Evolutionary conservation across 2,797 vertebrate species (phyloP).

Genomic region (Enteromius unitaeniatus): DNA sequence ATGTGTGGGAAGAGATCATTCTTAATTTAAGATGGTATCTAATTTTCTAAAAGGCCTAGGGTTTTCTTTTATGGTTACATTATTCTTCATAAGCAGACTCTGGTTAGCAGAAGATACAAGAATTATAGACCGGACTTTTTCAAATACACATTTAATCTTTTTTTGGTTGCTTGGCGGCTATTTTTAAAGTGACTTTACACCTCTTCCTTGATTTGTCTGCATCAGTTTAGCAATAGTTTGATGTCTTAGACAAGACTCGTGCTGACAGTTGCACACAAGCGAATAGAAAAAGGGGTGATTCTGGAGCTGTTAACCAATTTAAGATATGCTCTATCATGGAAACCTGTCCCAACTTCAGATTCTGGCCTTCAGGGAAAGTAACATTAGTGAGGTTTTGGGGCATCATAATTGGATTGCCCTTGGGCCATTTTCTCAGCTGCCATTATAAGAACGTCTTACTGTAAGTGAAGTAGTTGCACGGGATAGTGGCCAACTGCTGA

Average conservation of each 20-base stretch:
- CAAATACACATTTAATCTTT: not conserved
- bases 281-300: not conserved
- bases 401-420: conserved; percentile 57
- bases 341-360: conserved; percentile 35
- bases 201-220: not conserved
- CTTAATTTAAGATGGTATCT: not conserved
- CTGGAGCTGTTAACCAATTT: conserved; percentile 56
- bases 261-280: conserved; percentile 52
- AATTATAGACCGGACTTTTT: not conserved
- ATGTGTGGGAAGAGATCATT: conserved; percentile 15
- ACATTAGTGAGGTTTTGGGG: conserved; percentile 40
- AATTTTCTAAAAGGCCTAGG: conserved; percentile 17
- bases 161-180: not conserved
- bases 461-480: conserved; percentile 63
- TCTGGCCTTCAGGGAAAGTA: conserved; percentile 45
- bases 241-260: conserved; percentile 15
- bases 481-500: conserved; percentile 66
- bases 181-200: not conserved
- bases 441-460: conserved; percentile 54
- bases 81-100: conserved; percentile 9
- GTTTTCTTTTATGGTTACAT: conserved; percentile 17
- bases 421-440: conserved; percentile 50
- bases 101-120: conserved; percentile 3
- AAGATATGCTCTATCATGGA: conserved; percentile 34
- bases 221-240: conserved; percentile 23